Percentiles rank a stretch among this genome's conserved stretches.
Conservation (phyloP, 2,888 invertebrate genomes). For the Xanthostigma xanthostigma region DNA sequence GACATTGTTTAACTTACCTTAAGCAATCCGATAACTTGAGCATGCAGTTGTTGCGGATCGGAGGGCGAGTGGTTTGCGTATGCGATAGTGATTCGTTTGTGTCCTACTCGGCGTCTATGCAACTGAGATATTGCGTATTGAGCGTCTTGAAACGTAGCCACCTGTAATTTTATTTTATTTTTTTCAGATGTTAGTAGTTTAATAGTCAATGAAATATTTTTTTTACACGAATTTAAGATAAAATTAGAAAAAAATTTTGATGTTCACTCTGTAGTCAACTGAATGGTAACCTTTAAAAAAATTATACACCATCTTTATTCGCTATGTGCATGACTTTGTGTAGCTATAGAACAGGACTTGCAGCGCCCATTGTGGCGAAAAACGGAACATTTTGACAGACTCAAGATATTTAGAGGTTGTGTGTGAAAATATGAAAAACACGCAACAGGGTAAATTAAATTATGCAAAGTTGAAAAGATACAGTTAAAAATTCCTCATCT, state of each 20-base stretch:
- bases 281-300: too few relatives aligned
- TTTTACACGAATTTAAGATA: background rate
- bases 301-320: background rate
- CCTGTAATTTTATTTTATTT: slow-evolving; percentile 19
- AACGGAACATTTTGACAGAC: too few relatives aligned
- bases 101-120: slow-evolving; percentile 68
- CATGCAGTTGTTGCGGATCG: slow-evolving; percentile 46
- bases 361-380: too few relatives aligned
- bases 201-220: too few relatives aligned
- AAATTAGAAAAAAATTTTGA: background rate
- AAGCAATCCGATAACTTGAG: slow-evolving; percentile 57
- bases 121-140: slow-evolving; percentile 65
- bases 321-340: too few relatives aligned
- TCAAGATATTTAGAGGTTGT: too few relatives aligned
- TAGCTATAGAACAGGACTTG: too few relatives aligned
- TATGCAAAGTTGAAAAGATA: too few relatives aligned
- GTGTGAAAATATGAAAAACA: too few relatives aligned
- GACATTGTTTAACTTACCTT: slow-evolving; percentile 25
- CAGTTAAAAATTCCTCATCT: too few relatives aligned
- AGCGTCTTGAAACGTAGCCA: slow-evolving; percentile 40
- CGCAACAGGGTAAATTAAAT: too few relatives aligned
- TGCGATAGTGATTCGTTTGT: slow-evolving; percentile 64
- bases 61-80: slow-evolving; percentile 45
- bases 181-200: background rate
- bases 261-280: too few relatives aligned